These are phyloP conservation scores for Prostheceraeus crozeri DNA, from an alignment of 2,888 invertebrate genomes.

Conservation along the genomic window DNA sequence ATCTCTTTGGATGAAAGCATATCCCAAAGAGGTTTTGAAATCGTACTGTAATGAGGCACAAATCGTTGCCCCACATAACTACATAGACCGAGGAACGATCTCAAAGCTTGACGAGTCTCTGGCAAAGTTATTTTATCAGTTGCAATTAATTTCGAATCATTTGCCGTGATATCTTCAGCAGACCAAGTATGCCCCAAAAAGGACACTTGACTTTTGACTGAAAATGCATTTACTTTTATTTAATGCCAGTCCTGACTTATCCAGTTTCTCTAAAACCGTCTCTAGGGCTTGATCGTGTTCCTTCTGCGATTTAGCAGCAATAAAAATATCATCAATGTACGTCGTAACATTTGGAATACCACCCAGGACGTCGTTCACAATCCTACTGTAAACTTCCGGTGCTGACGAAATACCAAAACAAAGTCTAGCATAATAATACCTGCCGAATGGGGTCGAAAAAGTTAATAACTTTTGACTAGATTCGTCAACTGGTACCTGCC, in stretches of 20 bases:
- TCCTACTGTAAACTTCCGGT: slow-evolving; percentile 11
- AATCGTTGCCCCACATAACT: slow-evolving; percentile 15
- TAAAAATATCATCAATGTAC: slow-evolving; percentile 9
- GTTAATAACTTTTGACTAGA: slow-evolving; percentile 20
- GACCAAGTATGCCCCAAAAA: slow-evolving; percentile 27
- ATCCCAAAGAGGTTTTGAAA: slow-evolving; percentile 20
- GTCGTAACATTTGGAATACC: slow-evolving; percentile 17
- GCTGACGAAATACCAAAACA: slow-evolving; percentile 20
- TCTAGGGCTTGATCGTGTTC: no score
- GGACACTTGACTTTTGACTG: no score
- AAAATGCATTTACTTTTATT: no score
- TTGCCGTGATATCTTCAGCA: slow-evolving; percentile 15
- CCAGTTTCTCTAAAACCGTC: no score
- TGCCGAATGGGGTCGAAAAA: slow-evolving; percentile 25
- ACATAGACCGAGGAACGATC: slow-evolving; percentile 15
- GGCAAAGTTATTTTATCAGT: slow-evolving; percentile 12
- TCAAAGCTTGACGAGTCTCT: slow-evolving; percentile 1
- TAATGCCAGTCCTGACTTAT: no score
- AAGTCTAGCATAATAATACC: not conserved
- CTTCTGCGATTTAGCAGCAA: slow-evolving; percentile 6
- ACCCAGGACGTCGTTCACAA: slow-evolving; percentile 7
- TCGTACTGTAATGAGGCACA: slow-evolving; percentile 27
- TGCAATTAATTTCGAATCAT: slow-evolving; percentile 7
- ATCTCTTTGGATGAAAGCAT: no score
- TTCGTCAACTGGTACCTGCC: slow-evolving; percentile 21